Percentiles rank a stretch among this genome's conserved stretches.
phyloP scores from a whole-genome alignment of 1,140 invertebrate genomes.

The Brachionus asplanchnoidis region DNA sequence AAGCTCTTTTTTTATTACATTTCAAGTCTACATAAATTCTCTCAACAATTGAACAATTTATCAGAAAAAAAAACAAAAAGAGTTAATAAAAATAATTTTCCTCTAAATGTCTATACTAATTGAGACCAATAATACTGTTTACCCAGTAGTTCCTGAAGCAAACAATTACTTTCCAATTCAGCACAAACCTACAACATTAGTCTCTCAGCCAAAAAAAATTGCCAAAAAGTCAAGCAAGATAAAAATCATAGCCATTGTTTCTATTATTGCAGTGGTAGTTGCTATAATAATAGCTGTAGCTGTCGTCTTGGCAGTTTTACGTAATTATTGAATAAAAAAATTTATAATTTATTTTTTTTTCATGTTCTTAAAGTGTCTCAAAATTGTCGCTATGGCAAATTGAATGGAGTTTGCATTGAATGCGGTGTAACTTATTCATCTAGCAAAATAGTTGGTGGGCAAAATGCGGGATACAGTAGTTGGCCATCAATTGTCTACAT shows the following conservation, averaged over 20 bases:
- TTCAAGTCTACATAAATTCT: neutral
- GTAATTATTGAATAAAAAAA: neutral
- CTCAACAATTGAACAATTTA: neutral
- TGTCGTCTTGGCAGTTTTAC: neutral
- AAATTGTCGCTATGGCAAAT: neutral
- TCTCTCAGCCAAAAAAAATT: neutral
- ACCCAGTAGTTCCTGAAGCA: neutral
- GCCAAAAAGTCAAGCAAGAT: neutral
- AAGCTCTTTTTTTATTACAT: neutral
- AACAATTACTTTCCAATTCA: neutral
- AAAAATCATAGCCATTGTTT: neutral
- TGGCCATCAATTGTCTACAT: conserved; percentile 28
- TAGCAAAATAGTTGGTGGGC: conserved; percentile 9
- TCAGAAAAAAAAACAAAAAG: neutral
- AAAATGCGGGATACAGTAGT: neutral
- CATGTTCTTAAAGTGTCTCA: neutral
- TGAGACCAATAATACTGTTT: neutral
- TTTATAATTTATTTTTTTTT: neutral
- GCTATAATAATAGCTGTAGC: neutral
- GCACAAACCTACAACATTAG: neutral
- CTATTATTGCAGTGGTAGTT: neutral
- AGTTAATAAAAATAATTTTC: neutral
- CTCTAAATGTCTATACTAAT: neutral
- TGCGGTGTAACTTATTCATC: neutral
- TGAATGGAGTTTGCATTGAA: conserved; percentile 3